phyloP scores from a whole-genome alignment of 2,888 invertebrate genomes.

The Eueremaeus valkanovi region DNA sequence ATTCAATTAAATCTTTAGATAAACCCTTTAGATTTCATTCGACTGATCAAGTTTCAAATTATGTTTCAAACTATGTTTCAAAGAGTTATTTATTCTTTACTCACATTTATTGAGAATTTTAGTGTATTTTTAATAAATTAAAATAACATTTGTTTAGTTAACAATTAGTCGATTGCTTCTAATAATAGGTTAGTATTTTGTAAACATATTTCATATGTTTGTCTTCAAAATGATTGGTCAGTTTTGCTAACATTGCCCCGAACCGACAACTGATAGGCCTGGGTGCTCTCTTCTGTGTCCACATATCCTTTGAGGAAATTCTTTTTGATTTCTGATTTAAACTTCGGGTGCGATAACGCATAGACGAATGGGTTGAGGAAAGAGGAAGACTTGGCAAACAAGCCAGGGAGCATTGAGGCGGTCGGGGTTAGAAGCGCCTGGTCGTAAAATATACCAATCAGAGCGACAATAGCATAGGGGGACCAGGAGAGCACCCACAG shows the following conservation, averaged over 20 bases:
- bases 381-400: constrained; percentile 56
- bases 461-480: constrained; percentile 70
- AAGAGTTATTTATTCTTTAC: too few relatives aligned
- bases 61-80: too few relatives aligned
- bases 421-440: constrained; percentile 64
- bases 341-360: constrained; percentile 53
- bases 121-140: too few relatives aligned
- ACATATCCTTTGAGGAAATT: constrained; percentile 57
- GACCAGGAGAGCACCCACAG: constrained; percentile 78
- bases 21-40: too few relatives aligned
- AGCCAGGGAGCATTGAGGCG: constrained; percentile 54
- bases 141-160: too few relatives aligned
- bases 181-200: too few relatives aligned
- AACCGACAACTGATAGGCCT: neutral
- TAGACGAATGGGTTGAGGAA: constrained; percentile 56
- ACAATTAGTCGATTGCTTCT: too few relatives aligned
- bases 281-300: neutral
- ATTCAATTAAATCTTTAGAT: too few relatives aligned
- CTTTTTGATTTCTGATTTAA: constrained; percentile 44
- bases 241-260: neutral
- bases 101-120: too few relatives aligned
- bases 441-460: constrained; percentile 67
- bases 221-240: neutral
- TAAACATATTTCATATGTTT: too few relatives aligned
- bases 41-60: too few relatives aligned